Percentiles rank a stretch among this genome's conserved stretches.
phyloP scores from a whole-genome alignment of 2,888 invertebrate genomes.

The Zele albiditarsus region DNA sequence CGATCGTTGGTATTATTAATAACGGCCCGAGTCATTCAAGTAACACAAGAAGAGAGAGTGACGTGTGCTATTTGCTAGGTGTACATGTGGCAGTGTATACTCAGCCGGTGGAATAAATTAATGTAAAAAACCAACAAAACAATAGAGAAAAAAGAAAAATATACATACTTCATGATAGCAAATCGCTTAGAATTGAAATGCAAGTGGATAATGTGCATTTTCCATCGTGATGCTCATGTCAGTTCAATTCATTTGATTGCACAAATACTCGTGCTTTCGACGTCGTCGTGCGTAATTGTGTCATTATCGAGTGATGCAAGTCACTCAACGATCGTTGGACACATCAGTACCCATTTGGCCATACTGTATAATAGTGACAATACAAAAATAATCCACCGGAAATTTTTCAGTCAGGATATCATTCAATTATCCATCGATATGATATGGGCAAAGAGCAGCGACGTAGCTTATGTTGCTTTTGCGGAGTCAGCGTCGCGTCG shows the following conservation, averaged over 20 bases:
- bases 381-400: conserved; percentile 63
- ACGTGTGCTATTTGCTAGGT: conserved; percentile 54
- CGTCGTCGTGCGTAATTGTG: not conserved
- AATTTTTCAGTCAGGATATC: conserved; percentile 70
- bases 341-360: conserved; percentile 43
- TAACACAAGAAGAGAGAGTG: conserved; percentile 41
- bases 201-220: conserved; percentile 26
- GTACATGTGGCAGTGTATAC: conserved; percentile 47
- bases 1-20: conserved; percentile 61
- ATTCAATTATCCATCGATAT: conserved; percentile 72
- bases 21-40: conserved; percentile 54
- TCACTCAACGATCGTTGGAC: conserved; percentile 44
- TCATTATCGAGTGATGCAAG: conserved; percentile 63
- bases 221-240: not conserved
- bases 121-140: conserved; percentile 23
- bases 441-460: conserved; percentile 54
- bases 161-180: not conserved
- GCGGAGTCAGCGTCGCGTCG: conserved; percentile 71
- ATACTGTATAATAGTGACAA: conserved; percentile 60
- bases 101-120: conserved; percentile 42
- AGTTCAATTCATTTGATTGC: conserved; percentile 50
- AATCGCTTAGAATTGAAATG: conserved; percentile 16
- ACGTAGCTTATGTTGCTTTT: conserved; percentile 53
- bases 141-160: conserved; percentile 43
- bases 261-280: conserved; percentile 47